Evolutionary conservation across 2,888 invertebrate species (phyloP).

Genomic region (Lissocephala sabroskyi): DNA sequence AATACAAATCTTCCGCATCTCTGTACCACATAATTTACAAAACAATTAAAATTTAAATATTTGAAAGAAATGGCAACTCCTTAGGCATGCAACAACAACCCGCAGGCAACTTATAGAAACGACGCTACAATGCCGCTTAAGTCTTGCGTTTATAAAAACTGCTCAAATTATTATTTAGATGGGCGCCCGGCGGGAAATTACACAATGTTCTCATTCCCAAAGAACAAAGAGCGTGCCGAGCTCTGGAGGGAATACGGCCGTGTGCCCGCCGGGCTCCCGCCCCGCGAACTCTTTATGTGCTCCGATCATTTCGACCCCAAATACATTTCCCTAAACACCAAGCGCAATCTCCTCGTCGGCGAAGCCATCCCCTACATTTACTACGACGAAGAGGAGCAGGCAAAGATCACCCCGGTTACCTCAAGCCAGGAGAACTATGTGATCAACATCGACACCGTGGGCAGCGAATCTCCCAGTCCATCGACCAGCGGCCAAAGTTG

Average conservation of each 20-base stretch:
- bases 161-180: constrained; percentile 34
- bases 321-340: constrained; percentile 42
- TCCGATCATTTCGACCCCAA: constrained; percentile 65
- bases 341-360: constrained; percentile 55
- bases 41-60: too few relatives aligned
- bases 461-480: too few relatives aligned
- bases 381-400: background rate
- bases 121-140: constrained; percentile 34
- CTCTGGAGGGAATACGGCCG: constrained; percentile 55
- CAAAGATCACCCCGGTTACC: too few relatives aligned
- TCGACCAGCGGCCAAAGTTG: too few relatives aligned
- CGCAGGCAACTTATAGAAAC: too few relatives aligned
- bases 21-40: too few relatives aligned
- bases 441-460: too few relatives aligned
- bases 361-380: constrained; percentile 56
- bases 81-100: too few relatives aligned
- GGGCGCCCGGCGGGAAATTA: constrained; percentile 17
- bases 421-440: too few relatives aligned
- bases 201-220: constrained; percentile 64
- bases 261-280: constrained; percentile 32
- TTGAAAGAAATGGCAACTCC: too few relatives aligned
- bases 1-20: too few relatives aligned
- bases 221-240: constrained; percentile 44
- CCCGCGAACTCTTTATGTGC: constrained; percentile 47
- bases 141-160: constrained; percentile 54